Evolutionary conservation across 2,113 vertebrate genomes (phyloP).

Genomic region (Phalacrocorax carbo): DNA sequence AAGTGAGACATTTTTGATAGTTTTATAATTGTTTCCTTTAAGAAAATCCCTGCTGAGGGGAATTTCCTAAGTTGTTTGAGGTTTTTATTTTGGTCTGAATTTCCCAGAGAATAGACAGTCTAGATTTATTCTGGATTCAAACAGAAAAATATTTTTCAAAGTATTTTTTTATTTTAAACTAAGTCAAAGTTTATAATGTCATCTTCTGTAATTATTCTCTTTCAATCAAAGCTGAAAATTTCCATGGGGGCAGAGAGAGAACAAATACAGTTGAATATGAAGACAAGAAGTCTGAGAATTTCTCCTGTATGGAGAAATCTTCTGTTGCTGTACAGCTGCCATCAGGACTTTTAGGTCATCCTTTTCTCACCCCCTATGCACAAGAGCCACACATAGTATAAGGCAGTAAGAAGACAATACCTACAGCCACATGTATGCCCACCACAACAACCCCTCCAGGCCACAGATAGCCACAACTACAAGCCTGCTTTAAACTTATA

Average conservation of each 20-base stretch:
- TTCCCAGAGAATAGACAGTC: neutral
- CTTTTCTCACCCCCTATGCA: neutral
- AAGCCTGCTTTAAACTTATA: neutral
- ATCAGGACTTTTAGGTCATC: neutral
- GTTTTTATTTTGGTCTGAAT: neutral
- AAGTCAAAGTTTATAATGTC: neutral
- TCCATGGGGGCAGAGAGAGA: neutral
- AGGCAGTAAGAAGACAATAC: neutral
- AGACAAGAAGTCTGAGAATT: neutral
- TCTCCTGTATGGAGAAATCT: neutral
- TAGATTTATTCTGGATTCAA: neutral
- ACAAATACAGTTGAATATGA: neutral
- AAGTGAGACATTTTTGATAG: slow-evolving; percentile 31
- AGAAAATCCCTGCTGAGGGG: neutral
- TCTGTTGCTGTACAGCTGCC: neutral
- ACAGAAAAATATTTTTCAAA: neutral
- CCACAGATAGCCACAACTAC: neutral
- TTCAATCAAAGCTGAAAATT: neutral
- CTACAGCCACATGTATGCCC: neutral
- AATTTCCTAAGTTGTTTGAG: neutral
- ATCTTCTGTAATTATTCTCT: neutral
- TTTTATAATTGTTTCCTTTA: slow-evolving; percentile 44
- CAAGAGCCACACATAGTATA: neutral
- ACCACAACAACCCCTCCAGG: neutral
- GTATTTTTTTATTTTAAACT: neutral